A percentile compares a stretch with the other conserved stretches of the same genome.
Evolutionary conservation across 2,113 vertebrate genomes (phyloP).

Genomic region (Verasper variegatus): DNA sequence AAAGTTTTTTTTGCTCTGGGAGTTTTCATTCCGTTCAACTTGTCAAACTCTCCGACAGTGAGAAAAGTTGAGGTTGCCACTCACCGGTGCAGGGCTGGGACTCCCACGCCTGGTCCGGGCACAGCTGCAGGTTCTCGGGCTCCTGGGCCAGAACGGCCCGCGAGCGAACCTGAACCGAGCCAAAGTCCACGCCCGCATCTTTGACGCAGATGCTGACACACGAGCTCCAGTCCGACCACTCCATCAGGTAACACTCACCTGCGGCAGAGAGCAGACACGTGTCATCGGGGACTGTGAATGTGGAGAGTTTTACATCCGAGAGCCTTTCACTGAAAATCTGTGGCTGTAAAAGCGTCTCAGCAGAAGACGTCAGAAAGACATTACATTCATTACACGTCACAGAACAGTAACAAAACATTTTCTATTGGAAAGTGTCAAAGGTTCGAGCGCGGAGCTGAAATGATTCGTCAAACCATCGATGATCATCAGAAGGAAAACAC

Average conservation of each 20-base stretch:
- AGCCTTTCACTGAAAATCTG: not conserved
- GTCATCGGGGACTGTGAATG: not conserved
- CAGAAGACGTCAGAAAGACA: not conserved
- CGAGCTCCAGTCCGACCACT: constrained; percentile 95
- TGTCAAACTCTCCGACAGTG: not conserved
- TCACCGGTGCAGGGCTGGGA: constrained; percentile 90
- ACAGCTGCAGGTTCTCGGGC: constrained; percentile 92
- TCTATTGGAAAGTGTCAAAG: too few species aligned
- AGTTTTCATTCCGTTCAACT: too few species aligned
- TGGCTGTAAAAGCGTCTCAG: too few species aligned
- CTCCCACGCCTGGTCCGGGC: constrained; percentile 93
- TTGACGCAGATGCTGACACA: constrained; percentile 94
- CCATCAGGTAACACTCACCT: constrained; percentile 98
- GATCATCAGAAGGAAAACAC: too few species aligned
- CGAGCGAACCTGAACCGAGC: constrained; percentile 91
- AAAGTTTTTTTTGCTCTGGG: too few species aligned
- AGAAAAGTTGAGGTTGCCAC: constrained; percentile 14
- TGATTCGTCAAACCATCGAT: not conserved
- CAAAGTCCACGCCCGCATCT: constrained; percentile 89
- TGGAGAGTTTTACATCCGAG: not conserved
- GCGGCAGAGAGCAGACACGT: constrained; percentile 13
- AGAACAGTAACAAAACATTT: not conserved
- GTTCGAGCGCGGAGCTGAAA: not conserved
- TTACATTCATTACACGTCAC: not conserved
- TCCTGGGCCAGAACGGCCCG: constrained; percentile 92